A percentile compares a stretch with the other conserved stretches of the same genome.
Evolutionary conservation across 2,797 vertebrate species (phyloP).

Genomic region (Paedocypris micromegethes): DNA sequence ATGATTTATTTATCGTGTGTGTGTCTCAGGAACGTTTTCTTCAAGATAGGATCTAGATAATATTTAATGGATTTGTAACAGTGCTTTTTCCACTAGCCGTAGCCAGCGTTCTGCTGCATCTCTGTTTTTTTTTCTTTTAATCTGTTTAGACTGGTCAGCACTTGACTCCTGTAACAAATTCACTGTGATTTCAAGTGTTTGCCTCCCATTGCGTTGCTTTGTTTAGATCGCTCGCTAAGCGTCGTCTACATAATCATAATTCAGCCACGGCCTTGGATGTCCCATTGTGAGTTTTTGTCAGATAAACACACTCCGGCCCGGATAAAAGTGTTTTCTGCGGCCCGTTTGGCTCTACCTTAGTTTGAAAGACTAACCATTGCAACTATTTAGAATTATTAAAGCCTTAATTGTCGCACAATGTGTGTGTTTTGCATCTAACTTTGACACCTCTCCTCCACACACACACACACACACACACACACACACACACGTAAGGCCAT

Average conservation of each 20-base stretch:
- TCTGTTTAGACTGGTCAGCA: conserved; percentile 14
- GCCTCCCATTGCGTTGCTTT: conserved; percentile 13
- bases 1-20: conserved; percentile 7
- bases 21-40: conserved; percentile 1
- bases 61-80: conserved; percentile 12
- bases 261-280: conserved; percentile 3
- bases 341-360: no score
- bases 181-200: conserved; percentile 19
- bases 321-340: no score
- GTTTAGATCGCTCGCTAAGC: conserved; percentile 29
- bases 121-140: conserved; percentile 17
- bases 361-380: no score
- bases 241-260: conserved; percentile 14
- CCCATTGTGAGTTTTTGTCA: background rate
- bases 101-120: conserved; percentile 1
- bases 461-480: no score
- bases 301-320: background rate
- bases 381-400: no score
- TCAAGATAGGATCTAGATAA: background rate
- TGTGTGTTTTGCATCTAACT: no score
- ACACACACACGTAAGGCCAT: no score
- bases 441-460: no score
- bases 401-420: no score
- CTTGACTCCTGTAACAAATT: conserved; percentile 14
- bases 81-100: conserved; percentile 18